Evolutionary conservation across 1,140 invertebrate species (phyloP).

Genomic region (Drosophila guanche): DNA sequence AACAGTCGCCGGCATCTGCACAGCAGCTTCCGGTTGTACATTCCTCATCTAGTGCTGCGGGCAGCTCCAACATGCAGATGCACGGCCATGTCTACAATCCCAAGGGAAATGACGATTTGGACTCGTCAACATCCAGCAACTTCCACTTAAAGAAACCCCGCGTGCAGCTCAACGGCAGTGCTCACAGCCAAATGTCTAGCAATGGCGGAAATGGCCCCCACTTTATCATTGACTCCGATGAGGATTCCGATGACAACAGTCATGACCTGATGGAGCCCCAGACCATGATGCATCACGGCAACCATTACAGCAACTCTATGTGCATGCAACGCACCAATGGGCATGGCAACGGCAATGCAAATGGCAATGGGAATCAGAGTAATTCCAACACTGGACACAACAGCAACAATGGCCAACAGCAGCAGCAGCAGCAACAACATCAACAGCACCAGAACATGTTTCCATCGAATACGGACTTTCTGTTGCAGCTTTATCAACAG

Average conservation of each 20-base stretch:
- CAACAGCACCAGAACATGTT: conserved; percentile 73
- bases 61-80: conserved; percentile 43
- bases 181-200: conserved; percentile 47
- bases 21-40: conserved; percentile 56
- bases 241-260: conserved; percentile 78
- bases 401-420: conserved; percentile 42
- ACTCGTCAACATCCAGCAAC: conserved; percentile 64
- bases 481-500: conserved; percentile 82
- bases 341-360: conserved; percentile 33
- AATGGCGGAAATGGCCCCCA: conserved; percentile 57
- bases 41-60: conserved; percentile 60
- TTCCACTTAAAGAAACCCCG: conserved; percentile 74
- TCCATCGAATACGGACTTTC: conserved; percentile 77
- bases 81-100: conserved; percentile 54
- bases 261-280: conserved; percentile 61
- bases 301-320: conserved; percentile 55
- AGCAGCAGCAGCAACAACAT: conserved; percentile 39
- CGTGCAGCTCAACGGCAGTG: conserved; percentile 60
- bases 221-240: conserved; percentile 69
- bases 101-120: conserved; percentile 60
- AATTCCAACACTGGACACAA: conserved; percentile 14
- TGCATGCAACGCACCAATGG: conserved; percentile 45
- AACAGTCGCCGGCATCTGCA: conserved; percentile 29
- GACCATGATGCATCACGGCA: conserved; percentile 58
- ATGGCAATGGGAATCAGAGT: conserved; percentile 32